Evolutionary conservation across 2,797 vertebrate genomes (phyloP), one percentile per base, ranked within the genome.

Genomic region (Dromococcyx pavoninus): DNA sequence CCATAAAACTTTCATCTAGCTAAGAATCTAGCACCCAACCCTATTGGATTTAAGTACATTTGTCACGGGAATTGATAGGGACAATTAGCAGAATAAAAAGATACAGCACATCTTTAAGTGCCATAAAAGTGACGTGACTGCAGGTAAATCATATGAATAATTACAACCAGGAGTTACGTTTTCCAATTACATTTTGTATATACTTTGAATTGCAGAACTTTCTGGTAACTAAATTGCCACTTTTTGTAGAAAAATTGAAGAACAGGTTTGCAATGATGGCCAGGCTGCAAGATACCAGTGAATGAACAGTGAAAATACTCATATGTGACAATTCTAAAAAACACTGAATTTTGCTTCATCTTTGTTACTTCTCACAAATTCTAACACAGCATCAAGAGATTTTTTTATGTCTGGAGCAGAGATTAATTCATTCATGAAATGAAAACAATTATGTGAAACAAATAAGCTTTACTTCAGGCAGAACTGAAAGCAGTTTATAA

Each of bases 131-230:
- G 44, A 62, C 76, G 61, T 30, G 75, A 86, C 70, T 86, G 89
- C 62, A 95, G 82, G 92, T 95, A 95, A 95, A 94, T 92, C 89
- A 93, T 84, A 69, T 30, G 19, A 91, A 65, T 94, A 94, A 96
- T 89, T 92, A 37, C 72, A 93, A 88, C 79, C 62, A 92, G 91
- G 13, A 95, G 25, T 53, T 76, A 78, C 62, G 58, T 92, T 95
- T 96, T 88, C 64, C 89, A 95, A 1, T 74, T 43, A 33, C 39
- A 88, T 69, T 69, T 46, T 2, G 1, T 44, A 57, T 17, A 22
- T 53, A 57, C 39, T 79, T 85, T 43, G 30, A 80, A 89, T 85
- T 83, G 23, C 75, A 86, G 28, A 32, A 30, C 39, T 28, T 93
- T 89, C 75, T 93, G 62, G 62, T 89, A 51, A 50, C 75, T 86